Conservation (phyloP, 2,113 vertebrate genomes). For the Martes martes region DNA sequence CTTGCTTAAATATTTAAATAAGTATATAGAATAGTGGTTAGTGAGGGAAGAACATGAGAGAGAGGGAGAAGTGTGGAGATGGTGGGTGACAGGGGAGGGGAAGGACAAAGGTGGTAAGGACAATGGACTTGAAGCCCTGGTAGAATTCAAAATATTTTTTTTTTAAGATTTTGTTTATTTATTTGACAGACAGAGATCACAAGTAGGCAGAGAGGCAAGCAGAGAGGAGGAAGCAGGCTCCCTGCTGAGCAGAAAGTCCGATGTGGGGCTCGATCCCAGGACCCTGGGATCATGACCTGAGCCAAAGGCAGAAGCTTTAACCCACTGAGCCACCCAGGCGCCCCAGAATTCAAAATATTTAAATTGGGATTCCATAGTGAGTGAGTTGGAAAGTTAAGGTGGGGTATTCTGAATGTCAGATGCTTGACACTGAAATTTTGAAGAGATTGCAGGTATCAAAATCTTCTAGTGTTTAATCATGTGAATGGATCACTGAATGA, state of each 20-base stretch:
- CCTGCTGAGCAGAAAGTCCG: too few relatives aligned
- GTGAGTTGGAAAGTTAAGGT: background rate
- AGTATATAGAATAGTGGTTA: background rate
- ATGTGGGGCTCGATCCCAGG: too few relatives aligned
- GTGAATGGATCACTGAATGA: background rate
- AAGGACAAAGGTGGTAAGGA: background rate
- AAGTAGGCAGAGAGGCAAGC: too few relatives aligned
- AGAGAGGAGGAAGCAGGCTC: too few relatives aligned
- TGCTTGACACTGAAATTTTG: background rate
- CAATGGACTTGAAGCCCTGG: background rate
- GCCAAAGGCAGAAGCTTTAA: too few relatives aligned
- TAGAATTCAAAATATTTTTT: background rate
- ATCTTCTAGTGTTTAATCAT: background rate
- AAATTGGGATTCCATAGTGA: background rate
- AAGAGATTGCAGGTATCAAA: background rate
- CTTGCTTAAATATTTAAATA: background rate
- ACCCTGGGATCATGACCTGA: too few relatives aligned
- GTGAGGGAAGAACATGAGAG: background rate
- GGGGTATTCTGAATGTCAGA: background rate
- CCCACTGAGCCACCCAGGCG: too few relatives aligned
- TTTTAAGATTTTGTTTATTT: too few relatives aligned
- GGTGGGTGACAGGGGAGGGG: too few relatives aligned
- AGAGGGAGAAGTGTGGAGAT: background rate
- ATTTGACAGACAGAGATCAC: too few relatives aligned
- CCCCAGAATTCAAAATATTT: background rate